Percentiles rank a stretch among this genome's conserved stretches.
These are phyloP conservation scores for Pemphredon lugubris DNA, from an alignment of 2,888 invertebrate species.

Conservation along the genomic window DNA sequence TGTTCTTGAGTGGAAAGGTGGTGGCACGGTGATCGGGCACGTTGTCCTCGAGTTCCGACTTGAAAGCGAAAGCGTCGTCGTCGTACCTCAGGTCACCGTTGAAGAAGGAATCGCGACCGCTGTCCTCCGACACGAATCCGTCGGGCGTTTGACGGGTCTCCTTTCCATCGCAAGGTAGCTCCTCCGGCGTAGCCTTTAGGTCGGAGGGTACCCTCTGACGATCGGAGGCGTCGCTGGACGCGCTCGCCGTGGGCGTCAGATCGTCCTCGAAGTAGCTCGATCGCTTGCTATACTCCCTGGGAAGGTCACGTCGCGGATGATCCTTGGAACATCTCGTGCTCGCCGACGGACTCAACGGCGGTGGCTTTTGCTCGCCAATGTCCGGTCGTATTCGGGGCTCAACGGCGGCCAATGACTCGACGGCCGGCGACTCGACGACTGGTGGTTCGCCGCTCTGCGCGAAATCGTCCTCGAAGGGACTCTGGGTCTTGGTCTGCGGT, in stretches of 20 bases:
- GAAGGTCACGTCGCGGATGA: conserved; percentile 65
- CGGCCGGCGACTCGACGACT: conserved; percentile 65
- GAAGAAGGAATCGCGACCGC: conserved; percentile 71
- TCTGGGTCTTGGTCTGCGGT: conserved; percentile 79
- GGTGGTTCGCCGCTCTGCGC: conserved; percentile 80
- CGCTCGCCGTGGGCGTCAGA: conserved; percentile 82
- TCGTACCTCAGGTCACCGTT: conserved; percentile 75
- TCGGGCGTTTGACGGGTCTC: conserved; percentile 63
- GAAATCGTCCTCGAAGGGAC: conserved; percentile 85
- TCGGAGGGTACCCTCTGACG: conserved; percentile 70
- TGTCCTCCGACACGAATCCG: conserved; percentile 69
- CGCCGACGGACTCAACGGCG: conserved; percentile 46
- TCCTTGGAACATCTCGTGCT: conserved; percentile 40
- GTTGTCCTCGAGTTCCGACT: conserved; percentile 76
- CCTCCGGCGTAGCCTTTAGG: conserved; percentile 76
- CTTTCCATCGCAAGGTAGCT: conserved; percentile 66
- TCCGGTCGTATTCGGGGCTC: conserved; percentile 72
- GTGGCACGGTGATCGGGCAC: conserved; percentile 72
- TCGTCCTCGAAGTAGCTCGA: conserved; percentile 83
- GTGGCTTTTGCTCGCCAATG: conserved; percentile 47
- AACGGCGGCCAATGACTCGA: conserved; percentile 62
- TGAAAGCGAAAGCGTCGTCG: conserved; percentile 76
- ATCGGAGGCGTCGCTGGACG: conserved; percentile 75
- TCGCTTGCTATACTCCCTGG: conserved; percentile 69
- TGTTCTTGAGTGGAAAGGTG: conserved; percentile 68